phyloP scores from a whole-genome alignment of 2,888 invertebrate genomes.

The Ephialtes manifestator region DNA sequence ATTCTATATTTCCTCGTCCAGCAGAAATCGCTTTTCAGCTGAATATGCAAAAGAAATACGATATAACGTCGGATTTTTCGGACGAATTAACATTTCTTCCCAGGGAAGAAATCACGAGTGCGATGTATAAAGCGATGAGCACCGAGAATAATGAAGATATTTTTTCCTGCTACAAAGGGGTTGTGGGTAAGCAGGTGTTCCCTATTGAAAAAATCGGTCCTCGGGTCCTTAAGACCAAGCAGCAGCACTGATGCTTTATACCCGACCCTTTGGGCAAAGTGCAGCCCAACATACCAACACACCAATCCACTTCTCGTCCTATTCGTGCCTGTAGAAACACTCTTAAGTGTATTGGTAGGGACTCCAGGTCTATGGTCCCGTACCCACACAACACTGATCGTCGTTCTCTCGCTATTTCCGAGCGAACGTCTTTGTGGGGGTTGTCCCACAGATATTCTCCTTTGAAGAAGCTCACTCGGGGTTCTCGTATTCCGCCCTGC shows the following conservation, averaged over 20 bases:
- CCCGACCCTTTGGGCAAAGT: slow-evolving; percentile 64
- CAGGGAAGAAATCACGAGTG: background rate
- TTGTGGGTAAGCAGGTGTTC: slow-evolving; percentile 60
- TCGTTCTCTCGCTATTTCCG: slow-evolving; percentile 69
- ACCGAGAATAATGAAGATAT: slow-evolving; percentile 55
- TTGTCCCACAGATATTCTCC: slow-evolving; percentile 73
- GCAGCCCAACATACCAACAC: slow-evolving; percentile 50
- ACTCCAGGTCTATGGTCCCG: slow-evolving; percentile 68
- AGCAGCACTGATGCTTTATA: slow-evolving; percentile 25
- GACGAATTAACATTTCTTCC: background rate
- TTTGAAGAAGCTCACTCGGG: slow-evolving; percentile 72
- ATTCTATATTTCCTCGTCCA: background rate
- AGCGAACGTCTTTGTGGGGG: slow-evolving; percentile 75
- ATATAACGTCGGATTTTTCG: background rate
- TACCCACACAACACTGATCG: slow-evolving; percentile 19
- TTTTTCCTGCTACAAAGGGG: slow-evolving; percentile 47
- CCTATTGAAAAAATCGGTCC: slow-evolving; percentile 48
- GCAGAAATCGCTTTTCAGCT: background rate
- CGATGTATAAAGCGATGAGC: background rate
- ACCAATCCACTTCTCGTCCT: slow-evolving; percentile 29
- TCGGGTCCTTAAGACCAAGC: slow-evolving; percentile 51
- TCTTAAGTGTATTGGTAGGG: slow-evolving; percentile 30
- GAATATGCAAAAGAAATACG: slow-evolving; percentile 11
- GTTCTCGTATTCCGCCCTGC: slow-evolving; percentile 72
- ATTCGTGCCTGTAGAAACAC: background rate